Percentiles rank a stretch among this genome's conserved stretches.
Evolutionary conservation across 2,113 vertebrate genomes (phyloP).

Genomic region (Zeus faber): DNA sequence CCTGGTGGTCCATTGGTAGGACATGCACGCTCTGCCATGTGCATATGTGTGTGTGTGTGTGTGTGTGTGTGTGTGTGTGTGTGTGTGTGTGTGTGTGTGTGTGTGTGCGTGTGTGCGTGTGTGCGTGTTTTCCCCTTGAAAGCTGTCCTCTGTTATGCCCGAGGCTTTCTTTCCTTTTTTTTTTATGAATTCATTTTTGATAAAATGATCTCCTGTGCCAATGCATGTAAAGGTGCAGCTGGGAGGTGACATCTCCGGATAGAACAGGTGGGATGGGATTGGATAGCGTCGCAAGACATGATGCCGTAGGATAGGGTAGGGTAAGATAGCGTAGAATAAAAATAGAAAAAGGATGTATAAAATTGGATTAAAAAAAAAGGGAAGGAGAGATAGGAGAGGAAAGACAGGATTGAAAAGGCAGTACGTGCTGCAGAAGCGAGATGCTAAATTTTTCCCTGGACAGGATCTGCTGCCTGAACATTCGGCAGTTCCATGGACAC

Average conservation of each 20-base stretch:
- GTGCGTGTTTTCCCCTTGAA: conserved; percentile 56
- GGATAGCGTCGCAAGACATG: conserved; percentile 11
- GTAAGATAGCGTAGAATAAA: background rate
- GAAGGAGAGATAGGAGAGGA: background rate
- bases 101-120: background rate
- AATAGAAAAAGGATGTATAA: too few species aligned
- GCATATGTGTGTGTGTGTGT: background rate
- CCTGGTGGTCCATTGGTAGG: conserved; percentile 28
- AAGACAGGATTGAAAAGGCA: background rate
- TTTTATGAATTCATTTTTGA: conserved; percentile 57
- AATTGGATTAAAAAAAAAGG: background rate
- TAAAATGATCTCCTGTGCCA: conserved; percentile 50
- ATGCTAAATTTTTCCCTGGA: too few species aligned
- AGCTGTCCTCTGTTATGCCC: conserved; percentile 53
- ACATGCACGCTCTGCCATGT: conserved; percentile 27
- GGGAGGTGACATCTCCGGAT: conserved; percentile 23
- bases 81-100: conserved; percentile 1
- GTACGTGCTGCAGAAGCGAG: too few species aligned
- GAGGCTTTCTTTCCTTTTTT: conserved; percentile 21
- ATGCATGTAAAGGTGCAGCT: conserved; percentile 39
- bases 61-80: background rate
- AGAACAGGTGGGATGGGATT: conserved; percentile 4
- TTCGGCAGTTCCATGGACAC: too few species aligned
- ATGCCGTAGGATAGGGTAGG: background rate
- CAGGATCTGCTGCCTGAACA: too few species aligned